These are phyloP conservation scores for Plebejus melissa DNA, from an alignment of 2,888 invertebrate species.

Conservation along the genomic window DNA sequence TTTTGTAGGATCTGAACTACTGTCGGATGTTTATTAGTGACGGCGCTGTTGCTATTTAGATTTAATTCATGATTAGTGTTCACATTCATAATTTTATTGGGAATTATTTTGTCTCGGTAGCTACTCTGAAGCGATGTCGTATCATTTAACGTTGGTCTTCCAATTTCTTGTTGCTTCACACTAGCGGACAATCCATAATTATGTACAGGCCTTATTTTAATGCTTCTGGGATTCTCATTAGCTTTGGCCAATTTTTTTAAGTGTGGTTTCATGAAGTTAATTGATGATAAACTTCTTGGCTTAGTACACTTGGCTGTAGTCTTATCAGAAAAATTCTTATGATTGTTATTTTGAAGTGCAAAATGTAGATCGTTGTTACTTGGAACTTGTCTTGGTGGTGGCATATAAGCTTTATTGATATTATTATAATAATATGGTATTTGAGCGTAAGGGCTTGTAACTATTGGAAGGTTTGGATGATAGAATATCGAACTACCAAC, in stretches of 20 bases:
- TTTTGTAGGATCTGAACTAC: not conserved
- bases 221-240: not conserved
- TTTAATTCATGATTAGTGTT: not conserved
- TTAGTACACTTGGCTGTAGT: not conserved
- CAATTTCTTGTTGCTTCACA: not conserved
- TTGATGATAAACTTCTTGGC: not conserved
- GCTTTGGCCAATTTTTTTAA: constrained; percentile 1
- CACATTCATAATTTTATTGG: not conserved
- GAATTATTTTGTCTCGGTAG: not conserved
- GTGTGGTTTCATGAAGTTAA: constrained; percentile 16
- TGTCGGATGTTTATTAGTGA: not conserved
- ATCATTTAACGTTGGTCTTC: not conserved
- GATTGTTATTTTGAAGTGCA: not conserved
- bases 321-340: not conserved
- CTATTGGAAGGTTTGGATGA: not conserved
- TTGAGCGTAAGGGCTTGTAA: not conserved
- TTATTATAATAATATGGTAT: not conserved
- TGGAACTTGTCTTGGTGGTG: not conserved
- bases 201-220: constrained; percentile 10
- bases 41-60: not conserved
- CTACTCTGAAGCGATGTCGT: not conserved
- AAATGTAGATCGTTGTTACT: not conserved
- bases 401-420: not conserved
- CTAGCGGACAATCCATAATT: not conserved
- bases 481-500: not conserved